These are phyloP conservation scores for Psittacula derbiana DNA, from an alignment of 2,797 vertebrate genomes.

Conservation along the genomic window DNA sequence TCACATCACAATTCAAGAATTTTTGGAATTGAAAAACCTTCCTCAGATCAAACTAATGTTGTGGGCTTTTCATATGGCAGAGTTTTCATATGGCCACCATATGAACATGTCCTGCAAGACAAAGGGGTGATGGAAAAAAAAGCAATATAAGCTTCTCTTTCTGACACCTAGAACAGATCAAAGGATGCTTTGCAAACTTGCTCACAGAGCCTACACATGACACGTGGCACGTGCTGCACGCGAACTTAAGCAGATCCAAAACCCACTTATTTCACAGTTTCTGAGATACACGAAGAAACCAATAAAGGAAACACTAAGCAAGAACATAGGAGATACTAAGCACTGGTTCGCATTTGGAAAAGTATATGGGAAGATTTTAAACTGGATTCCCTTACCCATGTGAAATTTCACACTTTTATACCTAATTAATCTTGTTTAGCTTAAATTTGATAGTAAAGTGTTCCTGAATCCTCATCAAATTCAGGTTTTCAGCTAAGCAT, in stretches of 20 bases:
- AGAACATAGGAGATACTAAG: background rate
- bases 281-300: background rate
- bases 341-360: background rate
- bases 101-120: background rate
- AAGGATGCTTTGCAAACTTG: background rate
- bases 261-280: background rate
- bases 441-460: background rate
- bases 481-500: background rate
- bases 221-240: too few species aligned
- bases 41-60: background rate
- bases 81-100: background rate
- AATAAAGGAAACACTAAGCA: background rate
- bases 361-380: background rate
- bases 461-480: background rate
- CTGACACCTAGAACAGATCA: conserved; percentile 14
- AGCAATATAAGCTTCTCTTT: background rate
- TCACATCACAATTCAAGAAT: background rate
- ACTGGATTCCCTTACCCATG: background rate
- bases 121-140: background rate
- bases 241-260: background rate
- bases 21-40: background rate
- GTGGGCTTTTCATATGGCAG: background rate
- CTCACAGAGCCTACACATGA: background rate
- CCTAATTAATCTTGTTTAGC: background rate
- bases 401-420: background rate